Conservation (phyloP, 2,113 vertebrate species). For the Corythornis vintsioides region DNA sequence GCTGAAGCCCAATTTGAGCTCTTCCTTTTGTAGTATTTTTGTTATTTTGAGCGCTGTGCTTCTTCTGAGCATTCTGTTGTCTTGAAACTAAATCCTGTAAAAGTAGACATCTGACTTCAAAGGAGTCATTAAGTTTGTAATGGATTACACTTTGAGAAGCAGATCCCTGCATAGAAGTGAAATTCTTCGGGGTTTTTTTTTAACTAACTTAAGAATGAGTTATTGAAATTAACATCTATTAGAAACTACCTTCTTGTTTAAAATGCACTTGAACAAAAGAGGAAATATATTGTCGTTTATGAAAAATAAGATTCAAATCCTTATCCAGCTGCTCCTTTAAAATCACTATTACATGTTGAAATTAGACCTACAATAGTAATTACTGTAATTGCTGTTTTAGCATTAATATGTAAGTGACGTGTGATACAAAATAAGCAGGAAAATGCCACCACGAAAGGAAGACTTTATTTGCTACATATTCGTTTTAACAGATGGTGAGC, state of each 20-base stretch:
- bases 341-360: background rate
- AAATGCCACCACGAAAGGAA: conserved; percentile 31
- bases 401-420: background rate
- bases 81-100: background rate
- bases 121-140: background rate
- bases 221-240: background rate
- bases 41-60: background rate
- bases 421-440: background rate
- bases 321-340: background rate
- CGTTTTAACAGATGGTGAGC: conserved; percentile 42
- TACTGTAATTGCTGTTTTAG: background rate
- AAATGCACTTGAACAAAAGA: background rate
- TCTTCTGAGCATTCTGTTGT: background rate
- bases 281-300: background rate
- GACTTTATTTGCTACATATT: conserved; percentile 38
- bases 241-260: background rate
- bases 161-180: background rate
- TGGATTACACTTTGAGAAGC: background rate
- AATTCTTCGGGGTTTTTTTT: background rate
- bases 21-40: background rate
- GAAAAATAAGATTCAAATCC: background rate
- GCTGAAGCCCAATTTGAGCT: background rate
- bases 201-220: background rate
- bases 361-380: background rate
- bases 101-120: background rate